These are phyloP conservation scores for Galendromus occidentalis DNA, from an alignment of 1,140 invertebrate species.

Conservation along the genomic window DNA sequence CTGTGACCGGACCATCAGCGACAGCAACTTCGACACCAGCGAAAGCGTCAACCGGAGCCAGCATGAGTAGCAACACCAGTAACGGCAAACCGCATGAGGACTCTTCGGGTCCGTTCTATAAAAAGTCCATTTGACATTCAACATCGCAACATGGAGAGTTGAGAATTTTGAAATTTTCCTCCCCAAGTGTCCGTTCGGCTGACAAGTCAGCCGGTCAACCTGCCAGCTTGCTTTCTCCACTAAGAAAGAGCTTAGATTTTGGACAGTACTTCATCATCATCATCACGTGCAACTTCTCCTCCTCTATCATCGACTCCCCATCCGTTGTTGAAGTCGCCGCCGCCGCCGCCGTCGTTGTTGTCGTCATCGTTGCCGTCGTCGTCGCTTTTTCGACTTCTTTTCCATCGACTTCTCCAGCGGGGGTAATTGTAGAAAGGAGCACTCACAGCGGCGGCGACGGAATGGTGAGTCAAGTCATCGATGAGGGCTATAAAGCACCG, in stretches of 20 bases:
- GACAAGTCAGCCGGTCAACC: neutral
- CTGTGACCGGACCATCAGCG: too few species aligned
- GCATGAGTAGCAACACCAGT: too few species aligned
- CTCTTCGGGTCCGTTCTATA: neutral
- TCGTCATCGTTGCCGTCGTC: too few species aligned
- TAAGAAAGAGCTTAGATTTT: constrained; percentile 9
- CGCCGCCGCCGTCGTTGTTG: too few species aligned
- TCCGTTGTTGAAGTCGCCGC: too few species aligned
- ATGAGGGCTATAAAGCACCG: constrained; percentile 10
- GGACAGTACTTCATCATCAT: constrained; percentile 12
- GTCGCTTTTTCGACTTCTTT: too few species aligned
- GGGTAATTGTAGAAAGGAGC: constrained; percentile 6
- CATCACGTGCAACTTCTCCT: too few species aligned
- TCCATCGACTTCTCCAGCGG: neutral
- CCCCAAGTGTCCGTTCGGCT: neutral
- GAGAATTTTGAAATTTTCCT: constrained; percentile 8
- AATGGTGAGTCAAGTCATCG: constrained; percentile 11
- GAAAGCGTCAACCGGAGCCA: too few species aligned
- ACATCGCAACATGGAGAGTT: neutral
- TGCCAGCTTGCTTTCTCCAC: neutral
- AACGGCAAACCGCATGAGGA: too few species aligned
- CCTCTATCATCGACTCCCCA: too few species aligned
- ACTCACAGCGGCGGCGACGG: neutral
- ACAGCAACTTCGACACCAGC: too few species aligned
- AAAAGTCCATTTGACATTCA: constrained; percentile 8